Evolutionary conservation across 2,113 vertebrate species (phyloP), one percentile per base, ranked within the genome.

Genomic region (Dasyornis broadbenti): DNA sequence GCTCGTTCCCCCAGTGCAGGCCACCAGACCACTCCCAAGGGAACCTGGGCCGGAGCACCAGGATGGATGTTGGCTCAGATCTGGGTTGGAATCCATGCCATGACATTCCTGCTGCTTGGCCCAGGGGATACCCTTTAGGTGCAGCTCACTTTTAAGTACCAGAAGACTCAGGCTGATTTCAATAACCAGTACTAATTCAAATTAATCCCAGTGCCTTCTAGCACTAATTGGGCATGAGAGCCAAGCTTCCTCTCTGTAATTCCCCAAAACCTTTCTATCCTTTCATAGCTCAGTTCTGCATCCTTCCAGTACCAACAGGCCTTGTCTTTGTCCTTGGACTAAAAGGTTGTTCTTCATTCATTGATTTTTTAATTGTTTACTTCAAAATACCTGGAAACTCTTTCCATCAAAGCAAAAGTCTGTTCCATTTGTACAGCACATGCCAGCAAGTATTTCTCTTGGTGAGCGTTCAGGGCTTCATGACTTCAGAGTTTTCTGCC

Each of bases 301-400:
- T 82, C 65, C 82, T 88, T 39, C 71, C 90, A 87, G 75, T 63
- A 91, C 54, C 78, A 77, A n/a, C 57, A 90, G 71, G 59, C 17
- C 50, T 44, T 66, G 69, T 37, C 79, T 57, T 57, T 82, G 69
- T 68, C 87, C 85, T 88, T 92, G 82, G 18, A 80, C 68, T 90
- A 44, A 94, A 94, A 93, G 59, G 71, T 16, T 91, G 35, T 11
- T 90, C 89, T 77, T 59, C 10, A 7, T 79, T 61, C 81, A 95
- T 93, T 4, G 79, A 90, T 88, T 91, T 94, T 92, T 94, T 33
- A 78, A 93, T 92, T 92, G 92, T 95, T 95, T 95, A 70, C 79
- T 78, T 93, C 75, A 82, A 95, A 95, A 92, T 90, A 94, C 72
- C 87, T 95, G 68, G 79, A 70, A 96, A 82, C 81, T 24, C 72